A percentile compares a stretch with the other conserved stretches of the same genome.
These are phyloP conservation scores for Melipona bicolor DNA, from an alignment of 2,888 invertebrate species.

Conservation along the genomic window DNA sequence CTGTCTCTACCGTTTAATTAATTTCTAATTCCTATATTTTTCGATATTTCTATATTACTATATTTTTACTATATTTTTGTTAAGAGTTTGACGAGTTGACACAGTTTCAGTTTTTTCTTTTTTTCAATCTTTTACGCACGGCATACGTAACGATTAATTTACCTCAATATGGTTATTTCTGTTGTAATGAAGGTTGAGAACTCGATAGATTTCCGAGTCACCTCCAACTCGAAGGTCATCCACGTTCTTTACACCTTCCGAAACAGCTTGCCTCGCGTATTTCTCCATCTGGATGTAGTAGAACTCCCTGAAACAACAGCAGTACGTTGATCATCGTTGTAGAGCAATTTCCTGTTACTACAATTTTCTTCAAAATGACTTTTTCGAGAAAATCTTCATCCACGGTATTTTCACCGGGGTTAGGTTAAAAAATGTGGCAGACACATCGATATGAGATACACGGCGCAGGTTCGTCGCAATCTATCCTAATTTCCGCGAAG, in stretches of 20 bases:
- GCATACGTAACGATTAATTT: background rate
- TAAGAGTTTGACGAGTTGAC: background rate
- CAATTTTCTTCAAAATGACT: background rate
- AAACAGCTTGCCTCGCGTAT: slow-evolving; percentile 98
- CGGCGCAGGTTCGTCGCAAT: no score
- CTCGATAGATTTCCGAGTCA: slow-evolving; percentile 98
- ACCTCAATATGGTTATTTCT: slow-evolving; percentile 98
- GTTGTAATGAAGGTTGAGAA: slow-evolving; percentile 99
- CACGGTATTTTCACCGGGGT: background rate
- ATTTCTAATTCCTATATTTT: no score
- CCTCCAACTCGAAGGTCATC: slow-evolving; percentile 97
- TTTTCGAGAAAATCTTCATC: background rate
- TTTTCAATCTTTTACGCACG: no score
- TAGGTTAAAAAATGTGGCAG: background rate
- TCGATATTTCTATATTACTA: no score
- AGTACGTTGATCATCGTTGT: background rate
- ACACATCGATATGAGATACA: background rate
- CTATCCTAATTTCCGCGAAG: no score
- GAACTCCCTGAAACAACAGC: slow-evolving; percentile 93
- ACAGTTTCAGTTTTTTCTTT: background rate
- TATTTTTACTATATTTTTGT: background rate
- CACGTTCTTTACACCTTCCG: slow-evolving; percentile 96
- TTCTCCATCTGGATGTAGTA: slow-evolving; percentile 99
- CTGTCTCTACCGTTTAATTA: background rate
- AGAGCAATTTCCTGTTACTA: background rate